Base-by-base conservation (phyloP, 1,140 invertebrate genomes). In the Tenebrio molitor region DNA sequence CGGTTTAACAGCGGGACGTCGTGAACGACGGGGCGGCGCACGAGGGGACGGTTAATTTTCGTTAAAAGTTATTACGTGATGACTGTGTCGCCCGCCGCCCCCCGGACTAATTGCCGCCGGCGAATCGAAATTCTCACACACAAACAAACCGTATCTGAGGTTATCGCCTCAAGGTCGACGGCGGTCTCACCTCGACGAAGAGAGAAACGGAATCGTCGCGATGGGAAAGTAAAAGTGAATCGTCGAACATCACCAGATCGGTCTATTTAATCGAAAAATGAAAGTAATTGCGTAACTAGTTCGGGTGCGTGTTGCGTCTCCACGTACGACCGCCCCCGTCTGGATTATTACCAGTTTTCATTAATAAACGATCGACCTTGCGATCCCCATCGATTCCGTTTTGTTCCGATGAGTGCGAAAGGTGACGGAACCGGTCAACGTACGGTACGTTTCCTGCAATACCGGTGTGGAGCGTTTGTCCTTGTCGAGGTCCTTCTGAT, bases 151-250 rank as follows among this genome's bases (percentile, higher is more conserved):
- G 25, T 8, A 29, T 3, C 42, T n/a, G 42, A 16, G 42, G 42
- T 44, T 44, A 44, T 44, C 42, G 17, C 14, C 8, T 16, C 42
- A 14, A 44, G 42, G 42, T 16, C 42, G 42, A 15, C 36, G 7
- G 6, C 4, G 6, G 3, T 39, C 2, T 39, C 36, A 39, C 6
- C n/a, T 12, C 7, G 36, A 39, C 2, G 36, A 39, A 12, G 7
- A 33, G 4, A 33, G 10, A 33, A 33, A 5, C 36, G 36, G 12
- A 39, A n/a, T 39, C 12, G 17, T 53, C 46, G 19, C 46, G 17
- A 14, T 53, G 19, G 5, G 21, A 53, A 53, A 53, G 46, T 53
- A 53, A 53, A 53, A 53, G 46, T 23, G 19, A 2, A 12, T 39
- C 36, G 36, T 5, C 16, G 46, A 46, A 15, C 12, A 46, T 15